Evolutionary conservation across 2,888 invertebrate genomes (phyloP).

Genomic region (Hoplodrina blanda): DNA sequence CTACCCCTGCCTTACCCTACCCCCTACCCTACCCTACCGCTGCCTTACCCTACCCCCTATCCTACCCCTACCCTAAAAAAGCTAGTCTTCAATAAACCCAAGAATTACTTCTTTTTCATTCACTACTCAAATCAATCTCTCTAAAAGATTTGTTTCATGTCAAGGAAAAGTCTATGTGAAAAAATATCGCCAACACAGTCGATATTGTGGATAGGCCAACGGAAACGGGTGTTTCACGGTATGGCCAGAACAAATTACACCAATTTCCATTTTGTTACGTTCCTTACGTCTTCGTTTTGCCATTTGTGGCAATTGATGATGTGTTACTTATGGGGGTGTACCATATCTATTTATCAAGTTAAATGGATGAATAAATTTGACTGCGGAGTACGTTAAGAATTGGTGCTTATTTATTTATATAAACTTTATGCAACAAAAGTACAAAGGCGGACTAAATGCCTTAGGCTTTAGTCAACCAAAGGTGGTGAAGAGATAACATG

Average conservation of each 20-base stretch:
- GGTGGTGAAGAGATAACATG: too few relatives aligned
- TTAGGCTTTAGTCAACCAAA: too few relatives aligned
- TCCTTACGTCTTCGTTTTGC: conserved; percentile 67
- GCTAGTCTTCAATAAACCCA: too few relatives aligned
- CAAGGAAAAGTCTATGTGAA: conserved; percentile 46
- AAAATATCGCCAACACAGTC: conserved; percentile 60
- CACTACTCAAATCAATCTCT: conserved; percentile 45
- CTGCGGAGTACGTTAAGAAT: not conserved
- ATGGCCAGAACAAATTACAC: conserved; percentile 78
- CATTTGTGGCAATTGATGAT: conserved; percentile 67
- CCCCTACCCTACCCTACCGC: too few relatives aligned
- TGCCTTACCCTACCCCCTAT: too few relatives aligned
- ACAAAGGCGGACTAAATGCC: too few relatives aligned
- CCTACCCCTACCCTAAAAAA: too few relatives aligned
- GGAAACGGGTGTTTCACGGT: conserved; percentile 78
- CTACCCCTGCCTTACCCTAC: too few relatives aligned
- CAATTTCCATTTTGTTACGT: conserved; percentile 73
- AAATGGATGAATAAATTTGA: conserved; percentile 45
- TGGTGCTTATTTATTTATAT: too few relatives aligned
- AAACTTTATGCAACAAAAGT: too few relatives aligned
- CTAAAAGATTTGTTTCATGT: conserved; percentile 45
- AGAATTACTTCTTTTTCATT: not conserved
- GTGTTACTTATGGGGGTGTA: conserved; percentile 62
- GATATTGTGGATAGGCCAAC: conserved; percentile 71
- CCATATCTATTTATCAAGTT: conserved; percentile 61